A percentile compares a stretch with the other conserved stretches of the same genome.
Evolutionary conservation across 2,888 invertebrate genomes (phyloP).

Genomic region (Mellilla xanthometata): DNA sequence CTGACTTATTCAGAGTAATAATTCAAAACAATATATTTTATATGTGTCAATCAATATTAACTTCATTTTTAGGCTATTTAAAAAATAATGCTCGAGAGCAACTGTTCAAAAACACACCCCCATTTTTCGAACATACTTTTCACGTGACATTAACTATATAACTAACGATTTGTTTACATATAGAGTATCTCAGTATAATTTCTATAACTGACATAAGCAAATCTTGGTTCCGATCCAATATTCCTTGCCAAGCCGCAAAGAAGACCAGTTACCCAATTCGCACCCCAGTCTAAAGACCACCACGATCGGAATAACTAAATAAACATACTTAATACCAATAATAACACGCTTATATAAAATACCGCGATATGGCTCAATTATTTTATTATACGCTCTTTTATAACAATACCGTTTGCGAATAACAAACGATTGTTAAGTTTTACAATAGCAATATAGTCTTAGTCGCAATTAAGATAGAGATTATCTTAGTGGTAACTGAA

Average conservation of each 20-base stretch:
- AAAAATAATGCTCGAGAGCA: too few relatives aligned
- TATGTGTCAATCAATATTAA: too few relatives aligned
- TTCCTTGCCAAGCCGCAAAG: slow-evolving; percentile 54
- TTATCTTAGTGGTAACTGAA: slow-evolving; percentile 55
- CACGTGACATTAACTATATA: too few relatives aligned
- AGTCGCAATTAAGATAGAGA: slow-evolving; percentile 70
- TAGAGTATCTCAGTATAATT: not conserved
- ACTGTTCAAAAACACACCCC: too few relatives aligned
- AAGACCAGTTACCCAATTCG: slow-evolving; percentile 52
- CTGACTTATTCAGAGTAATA: too few relatives aligned
- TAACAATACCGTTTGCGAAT: slow-evolving; percentile 35
- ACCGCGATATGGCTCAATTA: slow-evolving; percentile 56
- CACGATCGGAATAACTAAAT: too few relatives aligned
- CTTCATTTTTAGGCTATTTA: too few relatives aligned
- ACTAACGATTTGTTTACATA: not conserved
- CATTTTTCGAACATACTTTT: too few relatives aligned
- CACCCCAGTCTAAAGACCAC: slow-evolving; percentile 46
- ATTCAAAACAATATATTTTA: too few relatives aligned
- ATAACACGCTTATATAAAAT: too few relatives aligned
- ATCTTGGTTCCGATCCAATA: slow-evolving; percentile 64
- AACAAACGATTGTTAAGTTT: slow-evolving; percentile 52
- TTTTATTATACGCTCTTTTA: slow-evolving; percentile 50
- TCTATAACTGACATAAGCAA: slow-evolving; percentile 17
- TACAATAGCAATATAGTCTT: slow-evolving; percentile 47
- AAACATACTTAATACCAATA: too few relatives aligned